Evolutionary conservation across 2,888 invertebrate genomes (phyloP), one percentile per base, ranked within the genome.

Genomic region (Polydrusus cervinus): DNA sequence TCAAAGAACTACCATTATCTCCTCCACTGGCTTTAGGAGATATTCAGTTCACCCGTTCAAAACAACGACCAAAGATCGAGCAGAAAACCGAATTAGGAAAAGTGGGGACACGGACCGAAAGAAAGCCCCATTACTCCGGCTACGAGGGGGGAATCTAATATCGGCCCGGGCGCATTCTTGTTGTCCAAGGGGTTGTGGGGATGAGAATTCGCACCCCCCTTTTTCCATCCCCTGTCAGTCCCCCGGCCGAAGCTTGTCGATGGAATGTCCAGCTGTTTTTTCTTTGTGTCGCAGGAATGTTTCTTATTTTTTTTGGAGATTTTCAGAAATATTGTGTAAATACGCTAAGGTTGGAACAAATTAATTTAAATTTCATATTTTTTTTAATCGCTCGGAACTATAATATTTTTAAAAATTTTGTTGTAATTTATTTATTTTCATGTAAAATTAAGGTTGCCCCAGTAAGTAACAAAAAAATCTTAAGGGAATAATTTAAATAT

Each of bases 111-210:
- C 10, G 25, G 40, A 40, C 11, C 13, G 68, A 69, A 61, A 69
- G 61, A 69, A 61, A 45, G 47, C 30, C 34, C 66, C 49, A 51
- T 51, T 49, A 43, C 65, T n/a, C 55, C 45, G 18, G 43, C 69
- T 11, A 40, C 81, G 43, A 40, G 51, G 71, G 78, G 84, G 79
- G 85, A 85, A 85, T 86, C 85, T 85, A 86, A 86, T 86, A 86
- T 85, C 84, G 84, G 83, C 83, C 84, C 84, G 84, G 85, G 82
- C 82, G 83, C 84, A 86, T 86, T 86, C 85, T 85, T 83, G 83
- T 84, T 84, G 85, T 85, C 85, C 84, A 83, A 83, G 83, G 85
- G 86, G 85, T 86, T 86, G 83, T 84, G 83, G 85, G 83, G 83
- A 82, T 78, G 83, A 84, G 85, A 85, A 85, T 85, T 82, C 81